phyloP scores from a whole-genome alignment of 2,888 invertebrate genomes.

The Amphipyra berbera region DNA sequence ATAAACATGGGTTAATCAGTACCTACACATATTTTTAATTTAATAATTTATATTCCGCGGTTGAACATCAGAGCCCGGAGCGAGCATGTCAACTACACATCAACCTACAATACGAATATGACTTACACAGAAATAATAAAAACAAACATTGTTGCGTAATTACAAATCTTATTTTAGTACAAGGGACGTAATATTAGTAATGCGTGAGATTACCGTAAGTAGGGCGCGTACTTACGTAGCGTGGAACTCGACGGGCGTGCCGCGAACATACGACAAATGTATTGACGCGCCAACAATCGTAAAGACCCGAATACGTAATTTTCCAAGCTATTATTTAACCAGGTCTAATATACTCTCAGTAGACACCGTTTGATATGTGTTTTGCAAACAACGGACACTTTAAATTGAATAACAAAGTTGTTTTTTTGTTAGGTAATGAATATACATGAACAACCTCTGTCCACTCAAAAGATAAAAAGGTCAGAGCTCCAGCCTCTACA shows the following conservation, averaged over 20 bases:
- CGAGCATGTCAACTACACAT: not conserved
- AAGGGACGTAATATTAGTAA: conserved; percentile 24
- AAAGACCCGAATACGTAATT: conserved; percentile 8
- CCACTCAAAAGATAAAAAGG: too few species aligned
- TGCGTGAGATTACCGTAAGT: conserved; percentile 33
- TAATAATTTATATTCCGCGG: too few species aligned
- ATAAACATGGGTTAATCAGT: too few species aligned
- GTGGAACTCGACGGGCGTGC: conserved; percentile 14
- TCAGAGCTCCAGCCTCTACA: too few species aligned
- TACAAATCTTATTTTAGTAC: conserved; percentile 16
- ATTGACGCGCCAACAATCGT: conserved; percentile 19
- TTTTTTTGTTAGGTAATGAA: too few species aligned
- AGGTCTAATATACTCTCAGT: too few species aligned
- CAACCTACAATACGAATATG: not conserved
- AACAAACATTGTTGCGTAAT: conserved; percentile 21
- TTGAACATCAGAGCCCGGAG: too few species aligned
- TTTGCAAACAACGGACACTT: too few species aligned
- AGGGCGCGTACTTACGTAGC: conserved; percentile 15
- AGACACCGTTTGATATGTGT: too few species aligned
- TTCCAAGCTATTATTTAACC: not conserved
- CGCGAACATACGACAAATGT: conserved; percentile 20
- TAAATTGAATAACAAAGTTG: too few species aligned
- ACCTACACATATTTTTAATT: too few species aligned
- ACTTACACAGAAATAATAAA: conserved; percentile 6
- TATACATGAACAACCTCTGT: too few species aligned